Evolutionary conservation across 1,140 invertebrate genomes (phyloP).

Genomic region (Cepaea nemoralis): DNA sequence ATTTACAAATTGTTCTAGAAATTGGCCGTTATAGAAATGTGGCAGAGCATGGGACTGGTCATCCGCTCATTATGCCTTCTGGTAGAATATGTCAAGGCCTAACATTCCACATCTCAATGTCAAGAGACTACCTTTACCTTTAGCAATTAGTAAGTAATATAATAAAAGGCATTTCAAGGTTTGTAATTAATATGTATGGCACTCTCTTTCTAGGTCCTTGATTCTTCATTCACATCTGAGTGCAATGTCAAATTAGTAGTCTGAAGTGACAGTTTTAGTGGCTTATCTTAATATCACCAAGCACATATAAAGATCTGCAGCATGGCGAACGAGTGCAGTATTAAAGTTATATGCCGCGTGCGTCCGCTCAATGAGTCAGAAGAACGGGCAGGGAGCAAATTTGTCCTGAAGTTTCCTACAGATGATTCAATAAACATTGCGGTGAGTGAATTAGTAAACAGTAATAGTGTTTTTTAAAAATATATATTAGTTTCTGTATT

Average conservation of each 20-base stretch:
- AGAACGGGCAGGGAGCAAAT: slow-evolving; percentile 97
- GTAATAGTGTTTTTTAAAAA: too few relatives aligned
- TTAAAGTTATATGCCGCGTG: slow-evolving; percentile 98
- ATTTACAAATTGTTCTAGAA: too few relatives aligned
- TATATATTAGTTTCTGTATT: too few relatives aligned
- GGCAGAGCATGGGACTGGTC: too few relatives aligned
- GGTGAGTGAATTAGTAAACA: too few relatives aligned
- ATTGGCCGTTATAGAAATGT: too few relatives aligned
- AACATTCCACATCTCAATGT: too few relatives aligned
- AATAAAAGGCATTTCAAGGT: too few relatives aligned
- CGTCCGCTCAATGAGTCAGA: slow-evolving; percentile 97
- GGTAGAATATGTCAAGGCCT: too few relatives aligned
- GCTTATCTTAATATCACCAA: not conserved
- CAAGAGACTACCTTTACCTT: not conserved
- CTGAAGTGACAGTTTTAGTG: not conserved
- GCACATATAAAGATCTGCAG: not conserved
- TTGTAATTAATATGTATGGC: too few relatives aligned
- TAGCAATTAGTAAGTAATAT: not conserved
- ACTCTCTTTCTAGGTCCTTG: not conserved
- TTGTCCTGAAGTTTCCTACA: slow-evolving; percentile 95
- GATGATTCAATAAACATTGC: slow-evolving; percentile 96
- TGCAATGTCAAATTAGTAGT: not conserved
- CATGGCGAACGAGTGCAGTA: slow-evolving; percentile 87
- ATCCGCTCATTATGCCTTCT: too few relatives aligned
- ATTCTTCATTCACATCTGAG: not conserved